Base-by-base conservation (phyloP, 2,113 vertebrate genomes). In the Hyperoodon ampullatus region DNA sequence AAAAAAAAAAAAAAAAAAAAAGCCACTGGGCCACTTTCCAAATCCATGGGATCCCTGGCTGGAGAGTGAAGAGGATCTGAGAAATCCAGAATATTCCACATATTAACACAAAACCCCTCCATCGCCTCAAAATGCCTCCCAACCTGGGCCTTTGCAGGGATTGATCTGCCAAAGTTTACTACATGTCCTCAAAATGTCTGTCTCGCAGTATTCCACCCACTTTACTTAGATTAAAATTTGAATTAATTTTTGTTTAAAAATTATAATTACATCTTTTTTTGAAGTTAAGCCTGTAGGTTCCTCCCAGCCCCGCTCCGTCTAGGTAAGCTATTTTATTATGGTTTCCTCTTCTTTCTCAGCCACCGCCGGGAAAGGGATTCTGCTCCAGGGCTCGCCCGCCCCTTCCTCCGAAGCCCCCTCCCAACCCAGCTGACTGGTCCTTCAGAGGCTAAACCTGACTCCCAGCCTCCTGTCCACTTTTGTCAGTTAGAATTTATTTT, bases 211-310 rank as follows among this genome's bases (percentile, higher is more conserved):
- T 80, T 81, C 44, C 2, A 13, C 35, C 10, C 63, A 63, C 50
- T 42, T 72, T 55, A 81, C 63, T 35, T n/a, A 61, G 53, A 74
- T 68, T 66, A 42, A 70, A 33, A 82, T 81, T 44, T 42, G 70
- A 93, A 85, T 65, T 19, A 74, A 65, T 42, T 47, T 81, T 65
- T 50, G 33, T 58, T 35, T 94, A 65, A 71, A 72, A 71, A 58
- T 23, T 18, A 19, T 55, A 44, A 87, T 77, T 35, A 47, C 12
- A 44, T 42, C 28, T 30, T n/a, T 28, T 47, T 72, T 58, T 42
- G 44, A 14, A 66, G 21, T 35, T 35, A 23, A 70, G 77, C 26
- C 28, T 53, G 8, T 2, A 70, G 26, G 50, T 39, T 42, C 24
- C 33, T 9, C 30, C 19, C 26, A 4, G 4, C 7, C 13, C 30